Base-by-base conservation (phyloP, 2,797 vertebrate genomes). In the Rachycentron canadum region DNA sequence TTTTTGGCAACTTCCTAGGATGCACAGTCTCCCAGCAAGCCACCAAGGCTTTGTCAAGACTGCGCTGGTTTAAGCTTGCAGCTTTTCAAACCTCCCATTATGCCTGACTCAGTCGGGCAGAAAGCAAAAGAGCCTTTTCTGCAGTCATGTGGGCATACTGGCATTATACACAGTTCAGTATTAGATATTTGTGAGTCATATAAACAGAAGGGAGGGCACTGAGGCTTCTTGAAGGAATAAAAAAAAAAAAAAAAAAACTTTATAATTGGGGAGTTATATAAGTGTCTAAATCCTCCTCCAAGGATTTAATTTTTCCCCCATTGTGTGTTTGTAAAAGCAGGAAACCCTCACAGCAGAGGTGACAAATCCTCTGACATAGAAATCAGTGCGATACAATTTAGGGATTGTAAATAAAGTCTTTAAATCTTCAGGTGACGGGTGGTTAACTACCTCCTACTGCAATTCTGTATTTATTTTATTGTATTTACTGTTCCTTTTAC, bases 211-310 rank as follows among this genome's bases (percentile, higher is more conserved):
- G 87, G 91, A 91, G 91, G 86, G 87, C 93, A 90, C 83, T 76
- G 89, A 89, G 88, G 91, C 90, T 91, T 93, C 91, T 90, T 89
- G 81, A 84, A 84, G 43, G 43, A 45, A 45, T 45, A 45, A 45
- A 41, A 19, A 77, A 21, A 64, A 86, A 89, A n/a, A 88, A 74
- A 56, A 86, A 85, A 80, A 85, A 89, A 86, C 85, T 87, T 94
- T 93, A 93, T 95, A 96, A 95, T 96, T 96, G 94, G 94, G 88
- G 93, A 94, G 94, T 95, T 95, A 95, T 93, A 94, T 95, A 95
- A 95, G 93, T 93, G 92, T 91, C 89, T 93, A 95, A 96, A 95
- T 95, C 93, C 94, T 93, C 84, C 93, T 90, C 88, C 68, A 82
- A 90, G 92, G 89, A 94, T 94, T 94, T 92, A 90, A 91, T 92